Conservation (phyloP, 2,113 vertebrate species). For the Rhagologus leucostigma region DNA sequence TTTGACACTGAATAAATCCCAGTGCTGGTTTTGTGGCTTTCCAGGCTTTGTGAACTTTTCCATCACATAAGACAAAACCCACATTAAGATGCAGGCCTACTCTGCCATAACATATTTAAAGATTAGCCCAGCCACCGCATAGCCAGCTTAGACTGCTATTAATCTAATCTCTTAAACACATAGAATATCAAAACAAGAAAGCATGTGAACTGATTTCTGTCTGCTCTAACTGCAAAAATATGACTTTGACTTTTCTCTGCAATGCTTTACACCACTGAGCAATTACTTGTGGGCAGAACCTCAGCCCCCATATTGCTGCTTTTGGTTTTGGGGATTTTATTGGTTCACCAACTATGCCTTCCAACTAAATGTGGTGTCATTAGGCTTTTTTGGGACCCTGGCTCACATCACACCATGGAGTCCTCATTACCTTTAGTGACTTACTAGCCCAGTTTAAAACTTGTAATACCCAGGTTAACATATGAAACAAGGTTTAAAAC, state of each 20-base stretch:
- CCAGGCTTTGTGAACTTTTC: neutral
- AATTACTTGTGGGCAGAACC: conserved; percentile 66
- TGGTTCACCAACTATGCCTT: conserved; percentile 39
- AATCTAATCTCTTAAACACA: conserved; percentile 72
- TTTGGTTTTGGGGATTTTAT: conserved; percentile 61
- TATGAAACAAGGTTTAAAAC: neutral
- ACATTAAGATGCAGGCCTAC: conserved; percentile 50
- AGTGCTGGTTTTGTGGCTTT: conserved; percentile 8
- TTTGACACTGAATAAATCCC: neutral
- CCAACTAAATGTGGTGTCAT: conserved; percentile 58
- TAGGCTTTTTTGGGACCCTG: neutral
- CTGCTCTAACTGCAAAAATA: conserved; percentile 66
- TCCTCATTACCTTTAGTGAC: neutral
- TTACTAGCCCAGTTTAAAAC: neutral
- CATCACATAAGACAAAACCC: conserved; percentile 34
- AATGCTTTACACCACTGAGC: conserved; percentile 49
- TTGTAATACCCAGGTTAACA: neutral
- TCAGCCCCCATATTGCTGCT: conserved; percentile 41
- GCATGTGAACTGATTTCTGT: conserved; percentile 58
- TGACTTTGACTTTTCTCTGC: conserved; percentile 48
- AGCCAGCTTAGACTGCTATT: conserved; percentile 65
- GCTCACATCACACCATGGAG: neutral
- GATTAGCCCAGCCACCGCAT: conserved; percentile 62
- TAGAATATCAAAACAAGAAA: conserved; percentile 68
- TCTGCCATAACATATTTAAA: conserved; percentile 67